Conservation (phyloP, 2,797 vertebrate genomes). For the Mormyrus proboscirostris region DNA sequence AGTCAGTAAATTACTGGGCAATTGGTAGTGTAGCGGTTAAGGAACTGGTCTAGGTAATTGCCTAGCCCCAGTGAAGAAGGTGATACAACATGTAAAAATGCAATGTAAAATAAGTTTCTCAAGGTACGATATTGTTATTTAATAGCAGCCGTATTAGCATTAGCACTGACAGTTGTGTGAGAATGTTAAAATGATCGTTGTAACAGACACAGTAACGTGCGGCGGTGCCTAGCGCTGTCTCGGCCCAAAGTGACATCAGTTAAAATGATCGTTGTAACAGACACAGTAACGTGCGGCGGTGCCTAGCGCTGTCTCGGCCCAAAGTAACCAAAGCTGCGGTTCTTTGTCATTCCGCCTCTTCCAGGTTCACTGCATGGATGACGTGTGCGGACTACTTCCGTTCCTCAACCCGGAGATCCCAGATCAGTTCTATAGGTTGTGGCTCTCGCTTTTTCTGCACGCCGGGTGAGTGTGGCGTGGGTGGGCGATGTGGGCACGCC, state of each 20-base stretch:
- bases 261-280: not conserved
- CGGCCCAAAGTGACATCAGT: not conserved
- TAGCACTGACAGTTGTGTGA: not conserved
- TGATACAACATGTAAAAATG: not conserved
- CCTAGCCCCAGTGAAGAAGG: not conserved
- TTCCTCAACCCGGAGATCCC: slow-evolving; percentile 94
- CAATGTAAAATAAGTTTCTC: not conserved
- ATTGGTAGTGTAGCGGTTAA: not conserved
- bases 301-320: not conserved
- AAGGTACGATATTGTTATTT: not conserved
- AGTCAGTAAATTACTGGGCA: not conserved
- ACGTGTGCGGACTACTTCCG: slow-evolving; percentile 89
- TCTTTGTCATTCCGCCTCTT: not conserved
- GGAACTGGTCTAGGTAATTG: not conserved
- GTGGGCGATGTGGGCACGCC: not conserved
- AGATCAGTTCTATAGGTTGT: slow-evolving; percentile 95
- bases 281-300: not conserved
- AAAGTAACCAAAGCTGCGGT: not conserved
- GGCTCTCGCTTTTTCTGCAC: slow-evolving; percentile 94
- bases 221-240: not conserved
- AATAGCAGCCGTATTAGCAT: not conserved
- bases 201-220: not conserved
- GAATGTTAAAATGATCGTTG: not conserved
- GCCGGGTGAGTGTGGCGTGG: slow-evolving; percentile 71
- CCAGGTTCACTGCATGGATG: slow-evolving; percentile 96